Evolutionary conservation across 2,113 vertebrate genomes (phyloP).

Genomic region (Odontesthes bonariensis): DNA sequence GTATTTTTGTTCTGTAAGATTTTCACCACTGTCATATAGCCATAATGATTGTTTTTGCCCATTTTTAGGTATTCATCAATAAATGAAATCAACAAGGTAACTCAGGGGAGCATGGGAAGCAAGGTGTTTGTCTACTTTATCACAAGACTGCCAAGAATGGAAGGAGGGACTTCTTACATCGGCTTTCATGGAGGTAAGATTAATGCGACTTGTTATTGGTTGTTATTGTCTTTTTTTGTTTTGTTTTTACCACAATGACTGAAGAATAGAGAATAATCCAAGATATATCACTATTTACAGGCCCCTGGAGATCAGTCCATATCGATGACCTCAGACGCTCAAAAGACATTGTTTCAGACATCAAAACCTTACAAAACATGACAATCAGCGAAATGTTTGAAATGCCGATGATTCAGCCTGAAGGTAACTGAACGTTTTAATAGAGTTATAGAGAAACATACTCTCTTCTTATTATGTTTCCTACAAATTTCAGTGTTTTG

Average conservation of each 20-base stretch:
- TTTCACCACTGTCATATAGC: not conserved
- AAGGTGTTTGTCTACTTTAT: conserved; percentile 91
- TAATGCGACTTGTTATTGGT: not conserved
- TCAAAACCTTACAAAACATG: conserved; percentile 88
- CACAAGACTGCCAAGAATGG: conserved; percentile 90
- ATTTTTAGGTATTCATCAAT: conserved; percentile 88
- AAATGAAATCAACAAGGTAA: conserved; percentile 91
- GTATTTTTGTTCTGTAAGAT: not conserved
- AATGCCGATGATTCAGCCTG: conserved; percentile 39
- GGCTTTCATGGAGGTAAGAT: conserved; percentile 93
- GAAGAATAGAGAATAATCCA: conserved; percentile 3
- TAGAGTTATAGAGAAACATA: not conserved
- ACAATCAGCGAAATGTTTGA: conserved; percentile 92
- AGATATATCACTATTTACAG: conserved; percentile 70
- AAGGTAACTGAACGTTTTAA: conserved; percentile 65
- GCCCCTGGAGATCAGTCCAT: conserved; percentile 93
- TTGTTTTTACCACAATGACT: not conserved
- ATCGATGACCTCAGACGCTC: conserved; percentile 94
- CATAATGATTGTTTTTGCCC: conserved; percentile 6
- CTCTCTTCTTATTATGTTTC: not conserved
- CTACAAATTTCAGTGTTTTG: not conserved
- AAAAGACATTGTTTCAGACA: conserved; percentile 87
- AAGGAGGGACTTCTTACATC: conserved; percentile 87
- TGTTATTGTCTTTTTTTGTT: too few relatives aligned
- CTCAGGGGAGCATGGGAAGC: conserved; percentile 48